Conservation (phyloP, 2,113 vertebrate genomes). For the Saguinus midas region DNA sequence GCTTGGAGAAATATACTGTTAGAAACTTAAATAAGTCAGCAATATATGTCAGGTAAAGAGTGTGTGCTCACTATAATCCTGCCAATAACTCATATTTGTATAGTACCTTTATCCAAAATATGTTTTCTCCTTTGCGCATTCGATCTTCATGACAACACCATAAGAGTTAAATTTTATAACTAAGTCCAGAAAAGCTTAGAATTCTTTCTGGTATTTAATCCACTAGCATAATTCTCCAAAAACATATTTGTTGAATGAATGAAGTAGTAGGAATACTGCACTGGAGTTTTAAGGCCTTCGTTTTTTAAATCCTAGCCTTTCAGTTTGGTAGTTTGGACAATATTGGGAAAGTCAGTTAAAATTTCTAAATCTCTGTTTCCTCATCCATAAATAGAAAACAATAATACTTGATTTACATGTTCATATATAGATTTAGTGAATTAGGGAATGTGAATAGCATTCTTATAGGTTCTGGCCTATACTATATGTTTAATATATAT, state of each 20-base stretch:
- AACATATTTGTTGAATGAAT: neutral
- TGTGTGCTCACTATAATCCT: neutral
- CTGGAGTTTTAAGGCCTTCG: neutral
- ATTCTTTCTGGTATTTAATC: neutral
- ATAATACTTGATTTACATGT: neutral
- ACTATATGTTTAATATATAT: neutral
- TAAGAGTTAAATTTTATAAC: neutral
- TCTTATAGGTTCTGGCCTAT: neutral
- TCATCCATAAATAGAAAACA: neutral
- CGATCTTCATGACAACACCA: neutral
- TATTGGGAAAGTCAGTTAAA: neutral
- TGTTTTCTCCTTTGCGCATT: neutral
- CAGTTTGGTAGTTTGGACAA: neutral
- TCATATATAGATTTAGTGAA: neutral
- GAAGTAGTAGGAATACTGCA: neutral
- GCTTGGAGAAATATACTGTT: neutral
- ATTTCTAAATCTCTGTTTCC: neutral
- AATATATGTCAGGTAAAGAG: neutral
- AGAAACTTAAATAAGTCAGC: conserved; percentile 35
- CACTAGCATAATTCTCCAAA: neutral
- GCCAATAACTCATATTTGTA: neutral
- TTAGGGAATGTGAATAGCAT: neutral
- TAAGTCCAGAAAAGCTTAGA: neutral
- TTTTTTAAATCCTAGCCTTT: neutral
- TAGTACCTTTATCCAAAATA: neutral